Evolutionary conservation across 2,797 vertebrate species (phyloP).

Genomic region (Pseudotriccus pelzelni): DNA sequence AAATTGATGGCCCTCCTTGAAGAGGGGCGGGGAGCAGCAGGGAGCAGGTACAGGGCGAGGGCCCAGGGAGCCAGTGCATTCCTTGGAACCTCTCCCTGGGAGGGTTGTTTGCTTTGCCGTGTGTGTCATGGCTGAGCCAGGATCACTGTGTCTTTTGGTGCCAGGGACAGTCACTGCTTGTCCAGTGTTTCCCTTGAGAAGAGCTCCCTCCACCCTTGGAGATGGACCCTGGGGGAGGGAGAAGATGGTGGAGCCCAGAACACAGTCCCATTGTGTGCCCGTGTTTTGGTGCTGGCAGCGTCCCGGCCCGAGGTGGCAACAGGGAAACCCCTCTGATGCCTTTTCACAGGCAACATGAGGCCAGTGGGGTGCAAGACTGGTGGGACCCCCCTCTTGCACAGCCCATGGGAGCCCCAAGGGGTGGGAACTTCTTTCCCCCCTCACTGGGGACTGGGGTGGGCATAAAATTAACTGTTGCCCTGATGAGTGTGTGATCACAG

Average conservation of each 20-base stretch:
- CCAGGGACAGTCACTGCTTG: neutral
- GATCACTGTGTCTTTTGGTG: neutral
- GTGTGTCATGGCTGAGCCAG: fast-evolving
- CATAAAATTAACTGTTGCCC: neutral
- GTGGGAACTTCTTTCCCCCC: neutral
- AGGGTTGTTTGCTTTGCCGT: neutral
- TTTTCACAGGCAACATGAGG: neutral
- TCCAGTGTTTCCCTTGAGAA: neutral
- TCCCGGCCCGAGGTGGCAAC: fast-evolving
- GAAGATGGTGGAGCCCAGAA: neutral
- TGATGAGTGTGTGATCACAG: neutral
- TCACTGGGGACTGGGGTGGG: fast-evolving
- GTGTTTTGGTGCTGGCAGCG: neutral
- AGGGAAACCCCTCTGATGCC: neutral
- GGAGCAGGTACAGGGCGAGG: neutral
- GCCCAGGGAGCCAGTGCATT: fast-evolving
- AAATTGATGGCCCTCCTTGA: neutral
- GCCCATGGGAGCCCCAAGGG: fast-evolving
- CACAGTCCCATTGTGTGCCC: neutral
- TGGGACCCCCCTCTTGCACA: fast-evolving
- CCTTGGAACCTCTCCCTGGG: fast-evolving
- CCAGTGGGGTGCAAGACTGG: fast-evolving
- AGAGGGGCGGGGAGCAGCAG: neutral
- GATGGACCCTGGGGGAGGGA: neutral
- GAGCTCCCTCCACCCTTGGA: neutral